phyloP scores from a whole-genome alignment of 2,113 vertebrate species.

The Paracanthobrama guichenoti region DNA sequence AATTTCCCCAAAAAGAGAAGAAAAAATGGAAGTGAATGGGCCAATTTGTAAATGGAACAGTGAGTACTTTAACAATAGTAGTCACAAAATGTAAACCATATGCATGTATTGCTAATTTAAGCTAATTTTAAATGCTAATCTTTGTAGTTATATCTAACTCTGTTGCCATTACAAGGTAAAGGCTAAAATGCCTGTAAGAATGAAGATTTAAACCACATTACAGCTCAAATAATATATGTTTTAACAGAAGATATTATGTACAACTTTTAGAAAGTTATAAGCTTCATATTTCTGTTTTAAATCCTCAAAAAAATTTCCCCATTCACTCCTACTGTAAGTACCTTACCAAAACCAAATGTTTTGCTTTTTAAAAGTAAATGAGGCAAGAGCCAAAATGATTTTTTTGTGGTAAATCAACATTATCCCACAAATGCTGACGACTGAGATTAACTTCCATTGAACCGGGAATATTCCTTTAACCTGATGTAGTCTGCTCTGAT shows the following conservation, averaged over 20 bases:
- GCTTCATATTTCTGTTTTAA: background rate
- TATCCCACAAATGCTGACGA: background rate
- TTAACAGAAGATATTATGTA: no score
- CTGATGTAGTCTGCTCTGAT: background rate
- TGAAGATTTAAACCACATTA: background rate
- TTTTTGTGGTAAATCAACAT: conserved; percentile 2
- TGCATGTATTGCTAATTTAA: background rate
- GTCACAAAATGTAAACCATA: no score
- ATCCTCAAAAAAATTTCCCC: background rate
- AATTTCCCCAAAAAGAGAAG: background rate
- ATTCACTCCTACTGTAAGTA: background rate
- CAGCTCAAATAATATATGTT: background rate
- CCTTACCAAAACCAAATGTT: background rate
- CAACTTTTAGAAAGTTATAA: background rate
- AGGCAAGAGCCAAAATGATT: background rate
- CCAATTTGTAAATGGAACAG: background rate
- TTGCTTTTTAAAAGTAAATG: background rate
- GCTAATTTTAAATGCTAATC: background rate
- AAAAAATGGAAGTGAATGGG: background rate
- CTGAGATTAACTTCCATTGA: background rate
- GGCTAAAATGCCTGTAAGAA: background rate
- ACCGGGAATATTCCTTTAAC: background rate
- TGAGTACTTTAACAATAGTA: no score
- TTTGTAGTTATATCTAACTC: background rate
- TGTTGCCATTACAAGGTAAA: background rate